Conservation (phyloP, 2,888 invertebrate species). For the Cantharis rufa region DNA sequence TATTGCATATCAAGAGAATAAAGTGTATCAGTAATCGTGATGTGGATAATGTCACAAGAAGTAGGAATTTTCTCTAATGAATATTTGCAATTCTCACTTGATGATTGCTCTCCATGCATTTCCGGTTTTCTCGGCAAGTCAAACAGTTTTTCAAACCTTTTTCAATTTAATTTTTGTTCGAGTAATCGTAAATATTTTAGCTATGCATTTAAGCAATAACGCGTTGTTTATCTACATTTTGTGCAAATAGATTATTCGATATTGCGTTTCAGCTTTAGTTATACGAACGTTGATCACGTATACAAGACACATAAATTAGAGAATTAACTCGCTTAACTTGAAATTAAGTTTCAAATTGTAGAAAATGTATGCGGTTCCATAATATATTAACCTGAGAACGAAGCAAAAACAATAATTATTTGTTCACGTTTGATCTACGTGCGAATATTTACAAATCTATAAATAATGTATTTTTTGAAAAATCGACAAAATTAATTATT, state of each 20-base stretch:
- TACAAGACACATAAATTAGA: constrained; percentile 18
- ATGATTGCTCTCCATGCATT: no score
- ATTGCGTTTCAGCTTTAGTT: constrained; percentile 14
- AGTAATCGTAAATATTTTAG: constrained; percentile 5
- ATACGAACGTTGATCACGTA: constrained; percentile 21
- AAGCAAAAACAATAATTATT: constrained; percentile 17
- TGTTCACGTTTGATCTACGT: constrained; percentile 12
- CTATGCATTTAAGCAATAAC: constrained; percentile 17
- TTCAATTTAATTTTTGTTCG: constrained; percentile 5
- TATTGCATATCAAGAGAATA: no score
- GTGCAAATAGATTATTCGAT: constrained; percentile 18
- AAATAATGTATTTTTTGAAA: no score
- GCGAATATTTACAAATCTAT: neutral
- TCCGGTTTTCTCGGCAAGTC: no score
- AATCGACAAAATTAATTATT: no score
- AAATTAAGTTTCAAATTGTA: constrained; percentile 23
- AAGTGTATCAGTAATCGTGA: no score
- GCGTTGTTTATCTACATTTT: constrained; percentile 12
- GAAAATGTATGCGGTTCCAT: constrained; percentile 4
- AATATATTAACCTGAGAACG: constrained; percentile 5
- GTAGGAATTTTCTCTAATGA: no score
- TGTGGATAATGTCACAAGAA: no score
- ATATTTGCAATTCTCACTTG: no score
- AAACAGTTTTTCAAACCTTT: no score
- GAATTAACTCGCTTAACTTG: constrained; percentile 21